Evolutionary conservation across 2,888 invertebrate species (phyloP), one percentile per base, ranked within the genome.

Genomic region (Xestia sexstrigata): DNA sequence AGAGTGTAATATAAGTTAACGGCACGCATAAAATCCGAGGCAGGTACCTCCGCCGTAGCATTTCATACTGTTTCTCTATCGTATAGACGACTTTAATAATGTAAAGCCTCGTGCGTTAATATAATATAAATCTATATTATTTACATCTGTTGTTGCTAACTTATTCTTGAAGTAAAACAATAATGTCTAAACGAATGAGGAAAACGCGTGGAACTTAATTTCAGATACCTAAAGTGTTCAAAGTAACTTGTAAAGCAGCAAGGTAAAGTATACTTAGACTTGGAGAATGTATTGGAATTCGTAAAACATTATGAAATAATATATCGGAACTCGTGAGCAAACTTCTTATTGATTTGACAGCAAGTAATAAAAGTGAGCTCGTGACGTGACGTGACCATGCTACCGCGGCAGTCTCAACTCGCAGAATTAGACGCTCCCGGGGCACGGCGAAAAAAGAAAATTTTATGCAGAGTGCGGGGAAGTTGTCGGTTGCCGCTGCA

Each of bases 1-100:
- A 92, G 93, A 90, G 89, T 89, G 93, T 91, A 93, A 93, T 95
- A 94, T 94, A 94, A 94, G 91, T 94, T 94, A 93, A 94, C 89
- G 93, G 92, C 91, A 89, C 89, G 89, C 92, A 93, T 94, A 93
- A 95, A 94, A 93, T 92, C 89, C 91, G 89, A 89, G 90, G 87
- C 90, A 92, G 91, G 91, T 89, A 84, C 79, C 82, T 70, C 88
- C 87, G 86, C 86, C 83, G 84, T 76, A 85, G 85, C 83, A 82
- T 89, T 91, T 87, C 86, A 88, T 89, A 85, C 67, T 79, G 81
- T 74, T 77, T 79, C 73, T 78, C 83, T 82, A 82, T 83, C 70
- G 82, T 81, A 87, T 70, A 81, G 55, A 83, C 78, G 82, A 83
- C 82, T 87, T 89, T 87, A 88, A 88, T 90, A 90, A 88, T 87